phyloP scores from a whole-genome alignment of 1,140 invertebrate genomes.

The Berghia stephanieae region DNA sequence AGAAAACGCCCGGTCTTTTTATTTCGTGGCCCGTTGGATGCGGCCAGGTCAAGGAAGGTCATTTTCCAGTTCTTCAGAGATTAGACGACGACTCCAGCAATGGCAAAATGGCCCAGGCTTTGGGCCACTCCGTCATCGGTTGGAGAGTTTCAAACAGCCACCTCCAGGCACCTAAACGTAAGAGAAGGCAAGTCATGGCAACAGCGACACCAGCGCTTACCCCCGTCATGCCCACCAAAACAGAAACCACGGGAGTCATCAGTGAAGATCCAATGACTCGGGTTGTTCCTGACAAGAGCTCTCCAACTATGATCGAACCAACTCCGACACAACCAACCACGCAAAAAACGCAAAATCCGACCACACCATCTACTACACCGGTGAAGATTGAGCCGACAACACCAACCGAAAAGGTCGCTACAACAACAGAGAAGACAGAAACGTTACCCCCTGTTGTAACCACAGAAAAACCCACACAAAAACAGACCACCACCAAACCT shows the following conservation, averaged over 20 bases:
- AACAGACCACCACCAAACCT: constrained; percentile 41
- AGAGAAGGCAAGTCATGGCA: constrained; percentile 41
- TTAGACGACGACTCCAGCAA: constrained; percentile 73
- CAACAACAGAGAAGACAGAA: background rate
- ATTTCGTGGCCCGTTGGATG: constrained; percentile 77
- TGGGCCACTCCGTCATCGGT: constrained; percentile 74
- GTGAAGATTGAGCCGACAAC: background rate
- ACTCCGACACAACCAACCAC: constrained; percentile 35
- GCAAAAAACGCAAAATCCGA: constrained; percentile 32
- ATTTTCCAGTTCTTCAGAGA: constrained; percentile 71
- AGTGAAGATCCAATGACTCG: constrained; percentile 41
- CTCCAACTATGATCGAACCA: constrained; percentile 36
- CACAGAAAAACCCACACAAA: background rate
- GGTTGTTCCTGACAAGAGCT: constrained; percentile 23
- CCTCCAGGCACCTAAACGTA: constrained; percentile 57
- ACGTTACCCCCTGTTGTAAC: background rate
- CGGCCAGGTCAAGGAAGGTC: constrained; percentile 71
- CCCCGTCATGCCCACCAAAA: constrained; percentile 47
- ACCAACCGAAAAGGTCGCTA: background rate
- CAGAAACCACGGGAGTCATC: constrained; percentile 31
- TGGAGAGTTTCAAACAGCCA: constrained; percentile 72
- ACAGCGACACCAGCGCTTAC: constrained; percentile 43
- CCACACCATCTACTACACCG: background rate
- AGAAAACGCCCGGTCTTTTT: constrained; percentile 67
- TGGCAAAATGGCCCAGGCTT: constrained; percentile 73